phyloP scores from a whole-genome alignment of 2,888 invertebrate genomes.

The Argyresthia goedartella region DNA sequence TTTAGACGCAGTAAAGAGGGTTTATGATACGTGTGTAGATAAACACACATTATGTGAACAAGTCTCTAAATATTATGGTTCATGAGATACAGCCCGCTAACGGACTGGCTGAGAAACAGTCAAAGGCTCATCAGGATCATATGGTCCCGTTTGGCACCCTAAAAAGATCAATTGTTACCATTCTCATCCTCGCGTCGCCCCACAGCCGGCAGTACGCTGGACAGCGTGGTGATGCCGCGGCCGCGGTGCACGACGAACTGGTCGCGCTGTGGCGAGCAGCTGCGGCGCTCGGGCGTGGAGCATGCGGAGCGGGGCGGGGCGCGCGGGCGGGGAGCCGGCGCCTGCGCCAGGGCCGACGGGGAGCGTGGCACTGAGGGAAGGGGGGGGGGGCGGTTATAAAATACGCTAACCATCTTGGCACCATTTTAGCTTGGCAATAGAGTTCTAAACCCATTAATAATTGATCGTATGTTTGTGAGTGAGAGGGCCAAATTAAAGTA shows the following conservation, averaged over 20 bases:
- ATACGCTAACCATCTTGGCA: no score
- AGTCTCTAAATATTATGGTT: no score
- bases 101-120: background rate
- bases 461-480: no score
- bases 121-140: background rate
- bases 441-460: no score
- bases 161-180: no score
- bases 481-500: no score
- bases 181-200: slow-evolving; percentile 41
- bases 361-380: slow-evolving; percentile 55
- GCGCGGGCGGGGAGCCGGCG: slow-evolving; percentile 23
- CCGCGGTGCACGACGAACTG: slow-evolving; percentile 87
- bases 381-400: background rate
- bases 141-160: no score
- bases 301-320: slow-evolving; percentile 44
- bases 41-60: no score
- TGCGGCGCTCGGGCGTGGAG: slow-evolving; percentile 52
- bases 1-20: no score
- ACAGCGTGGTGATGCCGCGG: slow-evolving; percentile 82
- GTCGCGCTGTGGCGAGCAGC: slow-evolving; percentile 66
- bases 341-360: slow-evolving; percentile 55
- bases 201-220: slow-evolving; percentile 74
- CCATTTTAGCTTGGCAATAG: no score
- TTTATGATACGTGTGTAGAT: no score
- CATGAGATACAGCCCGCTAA: no score